phyloP scores from a whole-genome alignment of 2,113 vertebrate species.

The Pedionomus torquatus region DNA sequence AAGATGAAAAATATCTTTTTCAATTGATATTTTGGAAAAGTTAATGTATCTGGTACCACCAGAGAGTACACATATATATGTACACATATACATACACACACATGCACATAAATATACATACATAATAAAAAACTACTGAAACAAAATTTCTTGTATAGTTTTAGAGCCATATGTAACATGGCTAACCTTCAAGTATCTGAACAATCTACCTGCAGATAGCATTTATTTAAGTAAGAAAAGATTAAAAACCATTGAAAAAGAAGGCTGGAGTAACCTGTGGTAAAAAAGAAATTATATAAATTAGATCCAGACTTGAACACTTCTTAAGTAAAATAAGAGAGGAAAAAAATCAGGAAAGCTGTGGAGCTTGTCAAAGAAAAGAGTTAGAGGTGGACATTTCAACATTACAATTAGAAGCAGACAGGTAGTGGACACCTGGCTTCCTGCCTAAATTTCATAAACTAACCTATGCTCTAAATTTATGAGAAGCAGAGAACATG shows the following conservation, averaged over 20 bases:
- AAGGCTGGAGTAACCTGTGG: constrained; percentile 4
- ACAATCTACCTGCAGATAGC: constrained; percentile 17
- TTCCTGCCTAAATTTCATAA: constrained; percentile 31
- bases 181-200: constrained; percentile 45
- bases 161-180: constrained; percentile 7
- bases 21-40: neutral
- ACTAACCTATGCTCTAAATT: constrained; percentile 12
- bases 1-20: neutral
- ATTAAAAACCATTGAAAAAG: constrained; percentile 47
- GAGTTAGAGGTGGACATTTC: neutral
- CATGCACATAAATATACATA: neutral
- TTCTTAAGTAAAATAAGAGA: constrained; percentile 8
- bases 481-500: neutral
- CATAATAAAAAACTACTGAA: neutral
- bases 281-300: neutral
- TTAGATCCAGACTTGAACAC: neutral
- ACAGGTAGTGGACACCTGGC: neutral
- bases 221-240: constrained; percentile 30
- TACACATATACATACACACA: neutral
- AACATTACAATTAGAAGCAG: constrained; percentile 49
- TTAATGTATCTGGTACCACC: neutral
- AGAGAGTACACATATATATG: neutral
- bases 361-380: neutral
- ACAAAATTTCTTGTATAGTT: neutral
- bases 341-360: neutral